These are phyloP conservation scores for Proisotoma minuta DNA, from an alignment of 2,888 invertebrate genomes.

Conservation along the genomic window DNA sequence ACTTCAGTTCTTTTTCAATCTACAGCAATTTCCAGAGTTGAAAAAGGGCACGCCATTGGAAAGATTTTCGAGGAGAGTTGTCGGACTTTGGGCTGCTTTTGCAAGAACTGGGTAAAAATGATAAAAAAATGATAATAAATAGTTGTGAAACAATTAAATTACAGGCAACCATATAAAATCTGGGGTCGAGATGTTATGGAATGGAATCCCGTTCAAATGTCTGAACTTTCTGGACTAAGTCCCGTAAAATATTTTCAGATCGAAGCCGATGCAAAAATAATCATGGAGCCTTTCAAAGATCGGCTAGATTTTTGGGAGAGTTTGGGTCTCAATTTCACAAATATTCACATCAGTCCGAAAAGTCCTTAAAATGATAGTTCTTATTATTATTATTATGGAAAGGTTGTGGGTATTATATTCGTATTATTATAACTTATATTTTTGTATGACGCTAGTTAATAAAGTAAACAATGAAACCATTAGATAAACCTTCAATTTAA, in stretches of 20 bases:
- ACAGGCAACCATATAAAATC: constrained; percentile 28
- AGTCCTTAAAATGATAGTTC: background rate
- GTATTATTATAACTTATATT: no score
- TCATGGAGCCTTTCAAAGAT: constrained; percentile 38
- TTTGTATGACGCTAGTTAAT: no score
- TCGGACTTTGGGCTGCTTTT: constrained; percentile 37
- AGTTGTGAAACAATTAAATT: constrained; percentile 1
- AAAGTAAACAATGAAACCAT: no score
- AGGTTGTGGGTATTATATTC: no score
- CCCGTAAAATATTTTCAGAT: constrained; percentile 33
- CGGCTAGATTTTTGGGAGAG: constrained; percentile 41
- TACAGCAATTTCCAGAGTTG: constrained; percentile 38
- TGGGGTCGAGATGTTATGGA: constrained; percentile 30
- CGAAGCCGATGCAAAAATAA: constrained; percentile 24
- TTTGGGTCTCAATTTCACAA: constrained; percentile 31
- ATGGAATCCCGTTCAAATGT: constrained; percentile 36
- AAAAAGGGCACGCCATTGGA: constrained; percentile 18
- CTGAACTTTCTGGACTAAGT: constrained; percentile 28
- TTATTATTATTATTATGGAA: no score
- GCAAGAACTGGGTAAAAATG: constrained; percentile 25
- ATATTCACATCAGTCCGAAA: constrained; percentile 23
- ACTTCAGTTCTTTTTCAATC: constrained; percentile 31
- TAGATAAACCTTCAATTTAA: no score
- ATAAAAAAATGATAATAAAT: background rate
- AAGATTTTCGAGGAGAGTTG: constrained; percentile 28